Conservation (phyloP, 2,797 vertebrate species). For the Enteromius thamalakanensis region DNA sequence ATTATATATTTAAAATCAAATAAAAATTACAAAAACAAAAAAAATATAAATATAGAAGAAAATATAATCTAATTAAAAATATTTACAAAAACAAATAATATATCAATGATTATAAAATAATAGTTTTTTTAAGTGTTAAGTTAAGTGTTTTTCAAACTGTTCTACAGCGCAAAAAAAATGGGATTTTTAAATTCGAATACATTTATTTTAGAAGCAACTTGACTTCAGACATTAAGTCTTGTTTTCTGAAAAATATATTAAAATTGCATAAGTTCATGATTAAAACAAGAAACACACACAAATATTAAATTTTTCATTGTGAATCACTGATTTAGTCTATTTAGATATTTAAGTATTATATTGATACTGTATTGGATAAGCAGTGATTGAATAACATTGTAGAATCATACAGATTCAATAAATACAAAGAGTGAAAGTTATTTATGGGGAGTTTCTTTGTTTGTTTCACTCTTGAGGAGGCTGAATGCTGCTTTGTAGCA, state of each 20-base stretch:
- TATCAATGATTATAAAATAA: not conserved
- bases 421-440: not conserved
- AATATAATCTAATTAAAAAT: not conserved
- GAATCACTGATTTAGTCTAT: not conserved
- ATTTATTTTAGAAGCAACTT: not conserved
- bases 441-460: not conserved
- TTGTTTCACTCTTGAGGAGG: constrained; percentile 6
- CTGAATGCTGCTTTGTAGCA: constrained; percentile 26
- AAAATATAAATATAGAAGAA: not conserved
- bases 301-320: not conserved
- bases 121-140: too few species aligned
- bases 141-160: not conserved
- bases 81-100: not conserved
- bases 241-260: not conserved
- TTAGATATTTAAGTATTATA: not conserved
- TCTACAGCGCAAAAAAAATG: not conserved
- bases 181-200: not conserved
- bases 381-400: not conserved
- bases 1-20: too few species aligned
- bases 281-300: not conserved
- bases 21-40: too few species aligned
- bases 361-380: too few species aligned
- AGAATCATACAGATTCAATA: not conserved
- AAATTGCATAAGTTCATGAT: not conserved
- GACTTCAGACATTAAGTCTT: not conserved